Conservation (phyloP, 2,113 vertebrate species). For the Salvelinus fontinalis region DNA sequence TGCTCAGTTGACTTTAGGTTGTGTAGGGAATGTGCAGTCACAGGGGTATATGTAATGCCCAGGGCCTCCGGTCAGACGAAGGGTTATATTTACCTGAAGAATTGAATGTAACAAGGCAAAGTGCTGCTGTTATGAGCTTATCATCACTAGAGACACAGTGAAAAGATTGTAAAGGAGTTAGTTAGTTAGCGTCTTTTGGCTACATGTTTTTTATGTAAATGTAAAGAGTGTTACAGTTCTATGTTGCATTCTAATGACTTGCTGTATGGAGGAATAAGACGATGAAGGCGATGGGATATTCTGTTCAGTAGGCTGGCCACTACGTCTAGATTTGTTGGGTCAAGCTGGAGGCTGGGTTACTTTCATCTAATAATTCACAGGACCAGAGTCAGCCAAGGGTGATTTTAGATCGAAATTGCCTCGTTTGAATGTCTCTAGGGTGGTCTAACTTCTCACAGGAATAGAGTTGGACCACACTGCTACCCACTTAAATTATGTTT, state of each 20-base stretch:
- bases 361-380: constrained; percentile 66
- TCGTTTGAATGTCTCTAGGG: not conserved
- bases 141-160: too few species aligned
- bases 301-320: not conserved
- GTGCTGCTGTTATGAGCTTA: not conserved
- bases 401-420: constrained; percentile 8
- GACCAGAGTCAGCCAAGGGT: constrained; percentile 26
- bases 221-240: not conserved
- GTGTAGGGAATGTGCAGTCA: constrained; percentile 20
- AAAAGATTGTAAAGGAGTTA: not conserved
- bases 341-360: constrained; percentile 9
- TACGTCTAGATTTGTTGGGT: not conserved
- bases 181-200: not conserved
- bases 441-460: not conserved
- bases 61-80: constrained; percentile 42
- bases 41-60: constrained; percentile 21
- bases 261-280: not conserved
- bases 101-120: constrained; percentile 32
- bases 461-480: not conserved
- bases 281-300: not conserved
- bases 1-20: constrained; percentile 29
- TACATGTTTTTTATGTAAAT: too few species aligned
- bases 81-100: constrained; percentile 46
- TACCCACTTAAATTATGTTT: not conserved
- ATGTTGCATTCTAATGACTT: not conserved